Evolutionary conservation across 2,797 vertebrate genomes (phyloP).

Genomic region (Melanotaenia pygmaea): DNA sequence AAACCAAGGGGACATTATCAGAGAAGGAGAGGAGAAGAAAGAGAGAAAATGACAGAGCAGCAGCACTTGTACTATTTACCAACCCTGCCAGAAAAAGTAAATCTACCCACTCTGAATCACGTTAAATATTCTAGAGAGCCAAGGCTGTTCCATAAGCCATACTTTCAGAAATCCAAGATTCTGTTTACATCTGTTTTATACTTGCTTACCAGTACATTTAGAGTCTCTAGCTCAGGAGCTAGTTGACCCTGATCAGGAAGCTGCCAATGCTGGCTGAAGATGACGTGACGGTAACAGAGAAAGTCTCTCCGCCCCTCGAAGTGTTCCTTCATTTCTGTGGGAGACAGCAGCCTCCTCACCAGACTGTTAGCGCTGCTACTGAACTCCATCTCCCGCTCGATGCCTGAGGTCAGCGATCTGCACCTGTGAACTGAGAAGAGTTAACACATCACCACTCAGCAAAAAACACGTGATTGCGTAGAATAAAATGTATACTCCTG

Average conservation of each 20-base stretch:
- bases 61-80: no score
- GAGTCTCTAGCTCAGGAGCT: background rate
- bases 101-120: no score
- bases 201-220: background rate
- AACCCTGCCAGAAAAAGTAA: no score
- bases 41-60: no score
- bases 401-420: constrained; percentile 63
- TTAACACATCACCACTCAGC: background rate
- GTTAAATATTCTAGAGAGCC: no score
- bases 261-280: constrained; percentile 61
- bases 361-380: constrained; percentile 84
- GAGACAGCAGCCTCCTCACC: constrained; percentile 73
- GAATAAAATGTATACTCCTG: no score
- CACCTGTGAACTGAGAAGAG: constrained; percentile 82
- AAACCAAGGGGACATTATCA: no score
- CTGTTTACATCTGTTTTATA: no score
- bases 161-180: no score
- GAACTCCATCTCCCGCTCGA: constrained; percentile 84
- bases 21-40: no score
- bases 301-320: constrained; percentile 85
- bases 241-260: rapidly evolving
- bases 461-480: no score
- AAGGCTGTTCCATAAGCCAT: no score
- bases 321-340: constrained; percentile 80
- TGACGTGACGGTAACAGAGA: constrained; percentile 77